These are phyloP conservation scores for Latrodectus geometricus DNA, from an alignment of 1,140 invertebrate genomes.

Conservation along the genomic window DNA sequence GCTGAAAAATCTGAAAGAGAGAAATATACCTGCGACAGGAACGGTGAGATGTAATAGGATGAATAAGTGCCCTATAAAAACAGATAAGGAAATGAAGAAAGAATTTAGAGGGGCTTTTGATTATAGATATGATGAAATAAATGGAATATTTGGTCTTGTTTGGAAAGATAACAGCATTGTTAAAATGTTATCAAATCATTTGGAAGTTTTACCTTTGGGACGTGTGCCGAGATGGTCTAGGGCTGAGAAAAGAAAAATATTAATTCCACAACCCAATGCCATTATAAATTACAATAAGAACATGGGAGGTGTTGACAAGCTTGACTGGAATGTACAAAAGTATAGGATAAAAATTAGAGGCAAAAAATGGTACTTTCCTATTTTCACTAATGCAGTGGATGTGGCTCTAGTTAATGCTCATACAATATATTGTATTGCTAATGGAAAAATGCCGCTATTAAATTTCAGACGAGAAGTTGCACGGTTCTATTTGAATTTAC, in stretches of 20 bases:
- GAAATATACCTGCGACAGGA: slow-evolving; percentile 17
- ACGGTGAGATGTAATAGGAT: slow-evolving; percentile 17
- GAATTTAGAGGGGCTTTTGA: slow-evolving; percentile 17
- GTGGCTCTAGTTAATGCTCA: slow-evolving; percentile 41
- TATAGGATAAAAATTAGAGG: slow-evolving; percentile 38
- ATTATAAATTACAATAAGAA: slow-evolving; percentile 43
- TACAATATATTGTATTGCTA: slow-evolving; percentile 42
- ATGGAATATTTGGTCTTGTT: slow-evolving; percentile 11
- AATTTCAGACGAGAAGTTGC: slow-evolving; percentile 41
- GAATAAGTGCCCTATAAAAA: slow-evolving; percentile 17
- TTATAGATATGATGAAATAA: slow-evolving; percentile 18
- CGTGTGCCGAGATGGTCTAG: slow-evolving; percentile 12
- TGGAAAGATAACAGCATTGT: slow-evolving; percentile 17
- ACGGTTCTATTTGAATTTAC: slow-evolving; percentile 42
- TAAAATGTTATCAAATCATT: slow-evolving; percentile 18
- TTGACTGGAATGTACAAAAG: slow-evolving; percentile 41
- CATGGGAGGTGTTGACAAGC: slow-evolving; percentile 38
- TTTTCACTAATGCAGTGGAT: slow-evolving; percentile 40
- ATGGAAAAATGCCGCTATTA: slow-evolving; percentile 38
- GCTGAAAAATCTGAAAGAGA: slow-evolving; percentile 15
- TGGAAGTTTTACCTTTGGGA: slow-evolving; percentile 17
- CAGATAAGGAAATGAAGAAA: slow-evolving; percentile 17
- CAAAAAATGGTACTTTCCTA: slow-evolving; percentile 39
- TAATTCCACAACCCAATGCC: slow-evolving; percentile 39
- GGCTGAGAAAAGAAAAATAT: slow-evolving; percentile 27